Base-by-base conservation (phyloP, 2,797 vertebrate genomes). In the Takifugu ocellatus region DNA sequence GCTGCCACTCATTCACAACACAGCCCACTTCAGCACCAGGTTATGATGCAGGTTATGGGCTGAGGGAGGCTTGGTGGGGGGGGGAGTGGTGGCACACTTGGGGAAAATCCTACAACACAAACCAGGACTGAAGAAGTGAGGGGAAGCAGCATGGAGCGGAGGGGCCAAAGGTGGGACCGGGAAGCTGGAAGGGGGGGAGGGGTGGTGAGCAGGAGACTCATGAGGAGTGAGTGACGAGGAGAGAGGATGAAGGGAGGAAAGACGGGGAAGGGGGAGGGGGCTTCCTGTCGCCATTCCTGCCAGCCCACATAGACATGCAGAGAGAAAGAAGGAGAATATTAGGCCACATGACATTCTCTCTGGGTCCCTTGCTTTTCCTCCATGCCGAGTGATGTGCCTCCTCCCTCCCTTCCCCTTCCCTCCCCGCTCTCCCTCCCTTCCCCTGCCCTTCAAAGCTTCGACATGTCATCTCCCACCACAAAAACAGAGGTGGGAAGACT, bases 401-500 rank as follows among this genome's bases (percentile, higher is more conserved):
- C 78, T 77, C 77, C 83, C 72, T 77, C 82, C 68, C 72, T 79
- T 74, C 76, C 79, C 66, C 58, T 73, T 78, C 68, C 74, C 81
- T 75, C 75, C 81, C 66, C 79, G 69, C 69, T 77, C 72, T 77
- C 79, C 88, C 85, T 88, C 81, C 89, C 84, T 86, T 87, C 87
- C 66, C 78, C 84, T 84, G 86, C 90, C 89, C 91, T 92, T 92
- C 91, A 92, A 93, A 93, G 91, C 91, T 90, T 88, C 82, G 75
- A 91, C 92, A 92, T 92, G 91, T 92, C 91, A 92, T 92, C 92
- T 92, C 90, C 86, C 78, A 92, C 92, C 92, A 91, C 92, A 93
- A 92, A 93, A 91, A 92, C 92, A 92, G 92, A 93, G 92, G 92
- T 93, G 92, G 92, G 91, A 92, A 92, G 92, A 93, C 92, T 92